Percentiles rank a stretch among this genome's conserved stretches.
These are phyloP conservation scores for Amphibalanus amphitrite DNA, from an alignment of 1,140 invertebrate genomes.

Conservation along the genomic window DNA sequence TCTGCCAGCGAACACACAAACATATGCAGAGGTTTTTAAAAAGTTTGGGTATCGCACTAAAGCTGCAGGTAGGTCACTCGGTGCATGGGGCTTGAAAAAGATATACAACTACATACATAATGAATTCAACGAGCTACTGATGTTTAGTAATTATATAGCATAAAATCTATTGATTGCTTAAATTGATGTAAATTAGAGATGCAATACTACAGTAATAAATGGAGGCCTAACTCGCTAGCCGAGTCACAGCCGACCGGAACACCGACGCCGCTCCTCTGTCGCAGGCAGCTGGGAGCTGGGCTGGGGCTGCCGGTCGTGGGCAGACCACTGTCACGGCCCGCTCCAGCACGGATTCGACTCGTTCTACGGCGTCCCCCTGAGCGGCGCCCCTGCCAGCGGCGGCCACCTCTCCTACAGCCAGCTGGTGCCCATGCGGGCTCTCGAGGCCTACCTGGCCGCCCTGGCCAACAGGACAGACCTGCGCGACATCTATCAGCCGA, in stretches of 20 bases:
- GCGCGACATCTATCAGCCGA: not conserved
- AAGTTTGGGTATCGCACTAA: not conserved
- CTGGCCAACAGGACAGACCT: not conserved
- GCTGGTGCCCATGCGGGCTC: not conserved
- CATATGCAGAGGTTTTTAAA: not conserved
- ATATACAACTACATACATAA: too few relatives aligned
- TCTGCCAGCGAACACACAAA: not conserved
- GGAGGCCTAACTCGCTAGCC: too few relatives aligned
- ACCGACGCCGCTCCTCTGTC: too few relatives aligned
- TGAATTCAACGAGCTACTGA: too few relatives aligned
- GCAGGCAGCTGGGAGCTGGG: conserved; percentile 28
- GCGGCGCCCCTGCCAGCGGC: too few relatives aligned
- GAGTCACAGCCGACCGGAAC: too few relatives aligned
- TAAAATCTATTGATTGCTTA: too few relatives aligned
- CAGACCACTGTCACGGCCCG: conserved; percentile 26
- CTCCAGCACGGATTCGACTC: conserved; percentile 31
- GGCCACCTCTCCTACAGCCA: not conserved
- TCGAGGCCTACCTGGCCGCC: not conserved
- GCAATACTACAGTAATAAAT: too few relatives aligned
- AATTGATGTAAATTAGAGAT: too few relatives aligned
- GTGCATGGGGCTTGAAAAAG: too few relatives aligned
- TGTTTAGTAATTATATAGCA: too few relatives aligned
- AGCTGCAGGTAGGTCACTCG: not conserved
- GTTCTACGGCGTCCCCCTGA: conserved; percentile 27
- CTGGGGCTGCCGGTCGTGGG: conserved; percentile 18